Conservation (phyloP, 2,113 vertebrate genomes). For the Catagonus wagneri region DNA sequence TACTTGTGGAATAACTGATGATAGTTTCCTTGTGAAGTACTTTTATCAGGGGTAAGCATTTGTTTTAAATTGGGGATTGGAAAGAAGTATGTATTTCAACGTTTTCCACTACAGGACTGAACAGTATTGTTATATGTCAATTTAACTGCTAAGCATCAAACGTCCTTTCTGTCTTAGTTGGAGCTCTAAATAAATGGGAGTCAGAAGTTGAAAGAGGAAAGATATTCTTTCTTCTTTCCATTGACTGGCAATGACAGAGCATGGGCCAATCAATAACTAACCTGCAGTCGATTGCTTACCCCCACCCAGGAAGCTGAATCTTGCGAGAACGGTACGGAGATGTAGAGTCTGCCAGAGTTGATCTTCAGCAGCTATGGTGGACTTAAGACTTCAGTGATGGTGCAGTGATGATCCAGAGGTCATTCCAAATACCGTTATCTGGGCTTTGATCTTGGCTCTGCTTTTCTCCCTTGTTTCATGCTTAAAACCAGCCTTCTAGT, state of each 20-base stretch:
- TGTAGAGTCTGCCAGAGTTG: background rate
- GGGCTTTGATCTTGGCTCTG: too few species aligned
- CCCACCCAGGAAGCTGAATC: background rate
- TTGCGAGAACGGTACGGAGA: background rate
- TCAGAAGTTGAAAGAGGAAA: background rate
- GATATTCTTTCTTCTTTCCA: background rate
- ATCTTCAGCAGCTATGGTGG: background rate
- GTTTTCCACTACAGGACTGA: background rate
- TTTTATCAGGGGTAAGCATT: background rate
- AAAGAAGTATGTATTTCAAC: background rate
- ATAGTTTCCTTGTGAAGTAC: background rate
- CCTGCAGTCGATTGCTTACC: background rate
- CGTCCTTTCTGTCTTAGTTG: background rate
- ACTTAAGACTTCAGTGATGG: background rate
- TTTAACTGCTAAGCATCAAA: background rate
- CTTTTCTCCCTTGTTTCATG: background rate
- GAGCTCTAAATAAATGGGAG: background rate
- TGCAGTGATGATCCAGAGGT: background rate
- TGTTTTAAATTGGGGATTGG: background rate
- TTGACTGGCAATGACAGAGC: too few species aligned
- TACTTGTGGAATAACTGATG: background rate
- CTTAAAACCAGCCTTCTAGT: background rate
- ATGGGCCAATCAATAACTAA: fast-evolving
- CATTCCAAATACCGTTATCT: background rate
- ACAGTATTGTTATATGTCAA: background rate